A percentile compares a stretch with the other conserved stretches of the same genome.
Evolutionary conservation across 2,113 vertebrate genomes (phyloP).

Genomic region (Mastomys natalensis): DNA sequence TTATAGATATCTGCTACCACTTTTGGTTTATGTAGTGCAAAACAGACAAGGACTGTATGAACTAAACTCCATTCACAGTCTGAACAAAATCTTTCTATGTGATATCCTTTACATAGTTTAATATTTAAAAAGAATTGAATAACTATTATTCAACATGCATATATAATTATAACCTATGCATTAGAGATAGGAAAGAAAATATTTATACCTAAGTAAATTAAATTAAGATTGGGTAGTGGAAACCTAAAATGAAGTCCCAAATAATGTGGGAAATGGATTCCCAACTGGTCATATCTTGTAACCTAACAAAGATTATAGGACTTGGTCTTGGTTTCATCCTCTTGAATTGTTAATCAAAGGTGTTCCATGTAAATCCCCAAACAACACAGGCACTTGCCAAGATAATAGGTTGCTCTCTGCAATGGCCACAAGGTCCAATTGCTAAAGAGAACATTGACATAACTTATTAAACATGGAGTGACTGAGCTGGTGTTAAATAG

Average conservation of each 20-base stretch:
- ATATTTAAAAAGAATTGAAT: not conserved
- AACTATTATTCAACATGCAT: not conserved
- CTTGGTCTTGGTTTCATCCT: not conserved
- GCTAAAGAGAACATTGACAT: not conserved
- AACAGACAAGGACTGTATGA: too few relatives aligned
- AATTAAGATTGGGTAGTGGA: not conserved
- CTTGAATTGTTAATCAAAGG: not conserved
- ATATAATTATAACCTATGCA: not conserved
- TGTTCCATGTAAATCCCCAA: not conserved
- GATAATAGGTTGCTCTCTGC: not conserved
- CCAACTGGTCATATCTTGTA: not conserved
- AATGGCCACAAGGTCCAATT: not conserved
- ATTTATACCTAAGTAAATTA: not conserved
- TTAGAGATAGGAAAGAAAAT: not conserved
- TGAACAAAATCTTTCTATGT: not conserved
- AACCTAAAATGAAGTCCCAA: not conserved
- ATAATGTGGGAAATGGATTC: not conserved
- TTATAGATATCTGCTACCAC: not conserved
- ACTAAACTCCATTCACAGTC: not conserved
- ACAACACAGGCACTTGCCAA: not conserved
- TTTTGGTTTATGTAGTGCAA: not conserved
- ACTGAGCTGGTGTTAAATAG: not conserved
- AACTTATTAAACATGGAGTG: not conserved
- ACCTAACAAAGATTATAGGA: not conserved
- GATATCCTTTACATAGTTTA: not conserved